Conservation (phyloP, 2,113 vertebrate species). For the Clupea harengus region DNA sequence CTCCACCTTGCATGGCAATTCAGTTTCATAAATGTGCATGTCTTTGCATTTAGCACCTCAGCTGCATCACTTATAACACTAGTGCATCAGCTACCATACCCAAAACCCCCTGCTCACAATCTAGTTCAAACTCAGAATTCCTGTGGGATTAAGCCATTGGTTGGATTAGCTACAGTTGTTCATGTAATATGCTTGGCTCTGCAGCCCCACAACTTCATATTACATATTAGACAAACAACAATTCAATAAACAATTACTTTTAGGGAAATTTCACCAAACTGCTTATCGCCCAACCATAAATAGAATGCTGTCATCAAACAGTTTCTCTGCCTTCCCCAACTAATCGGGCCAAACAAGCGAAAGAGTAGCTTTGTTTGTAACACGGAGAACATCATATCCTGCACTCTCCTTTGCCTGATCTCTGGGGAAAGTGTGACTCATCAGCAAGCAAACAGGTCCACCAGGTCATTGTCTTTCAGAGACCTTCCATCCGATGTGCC, state of each 20-base stretch:
- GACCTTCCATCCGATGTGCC: neutral
- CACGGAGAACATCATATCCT: neutral
- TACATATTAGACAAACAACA: neutral
- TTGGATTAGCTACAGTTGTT: too few species aligned
- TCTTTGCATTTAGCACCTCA: neutral
- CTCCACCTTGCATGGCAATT: neutral
- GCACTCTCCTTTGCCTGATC: neutral
- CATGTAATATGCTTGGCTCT: neutral
- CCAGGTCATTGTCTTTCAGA: slow-evolving; percentile 7
- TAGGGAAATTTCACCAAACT: neutral
- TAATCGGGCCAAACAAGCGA: neutral
- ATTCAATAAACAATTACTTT: neutral
- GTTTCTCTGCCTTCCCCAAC: neutral
- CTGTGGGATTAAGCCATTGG: neutral
- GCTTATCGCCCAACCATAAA: neutral
- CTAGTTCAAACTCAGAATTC: too few species aligned
- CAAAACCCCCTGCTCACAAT: too few species aligned
- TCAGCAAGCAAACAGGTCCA: neutral
- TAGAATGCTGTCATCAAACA: neutral
- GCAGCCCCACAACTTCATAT: too few species aligned
- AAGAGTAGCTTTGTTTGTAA: neutral
- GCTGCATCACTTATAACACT: neutral
- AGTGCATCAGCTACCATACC: neutral
- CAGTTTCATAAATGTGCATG: neutral
- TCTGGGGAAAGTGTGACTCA: slow-evolving; percentile 8